A percentile compares a stretch with the other conserved stretches of the same genome.
Evolutionary conservation across 2,888 invertebrate species (phyloP).

Genomic region (Spodoptera littoralis): DNA sequence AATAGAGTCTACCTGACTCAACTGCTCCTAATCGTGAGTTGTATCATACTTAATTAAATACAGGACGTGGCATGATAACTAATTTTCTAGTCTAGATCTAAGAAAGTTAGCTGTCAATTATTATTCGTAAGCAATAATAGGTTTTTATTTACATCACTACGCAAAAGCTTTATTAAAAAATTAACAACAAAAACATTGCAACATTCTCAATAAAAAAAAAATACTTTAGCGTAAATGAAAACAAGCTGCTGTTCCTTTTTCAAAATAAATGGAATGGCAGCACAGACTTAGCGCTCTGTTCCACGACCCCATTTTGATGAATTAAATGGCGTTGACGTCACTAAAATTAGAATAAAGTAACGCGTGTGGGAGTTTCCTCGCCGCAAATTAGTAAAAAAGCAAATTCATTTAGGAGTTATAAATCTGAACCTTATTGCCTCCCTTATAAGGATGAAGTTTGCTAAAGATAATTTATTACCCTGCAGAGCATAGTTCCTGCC

Average conservation of each 20-base stretch:
- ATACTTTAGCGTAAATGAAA: background rate
- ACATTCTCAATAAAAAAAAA: too few relatives aligned
- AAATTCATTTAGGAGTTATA: slow-evolving; percentile 13
- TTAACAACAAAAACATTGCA: too few relatives aligned
- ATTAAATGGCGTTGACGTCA: slow-evolving; percentile 49
- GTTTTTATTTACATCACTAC: background rate
- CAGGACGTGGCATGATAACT: slow-evolving; percentile 41
- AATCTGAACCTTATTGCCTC: slow-evolving; percentile 55
- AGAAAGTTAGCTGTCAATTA: slow-evolving; percentile 17
- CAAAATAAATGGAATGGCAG: slow-evolving; percentile 3
- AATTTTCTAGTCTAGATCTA: slow-evolving; percentile 42
- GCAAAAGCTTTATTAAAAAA: too few relatives aligned
- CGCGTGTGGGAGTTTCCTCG: slow-evolving; percentile 52
- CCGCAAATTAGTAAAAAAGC: slow-evolving; percentile 50
- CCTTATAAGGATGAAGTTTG: slow-evolving; percentile 44
- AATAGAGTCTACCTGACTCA: slow-evolving; percentile 23
- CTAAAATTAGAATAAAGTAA: slow-evolving; percentile 51
- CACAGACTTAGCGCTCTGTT: slow-evolving; percentile 14
- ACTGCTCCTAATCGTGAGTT: slow-evolving; percentile 42
- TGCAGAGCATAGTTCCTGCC: slow-evolving; percentile 80
- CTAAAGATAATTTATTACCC: slow-evolving; percentile 38
- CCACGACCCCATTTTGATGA: slow-evolving; percentile 53
- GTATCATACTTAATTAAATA: slow-evolving; percentile 50
- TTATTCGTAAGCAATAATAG: background rate
- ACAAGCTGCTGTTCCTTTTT: slow-evolving; percentile 11